A percentile compares a stretch with the other conserved stretches of the same genome.
phyloP scores from a whole-genome alignment of 2,113 vertebrate species.

The Callaeas wilsoni region DNA sequence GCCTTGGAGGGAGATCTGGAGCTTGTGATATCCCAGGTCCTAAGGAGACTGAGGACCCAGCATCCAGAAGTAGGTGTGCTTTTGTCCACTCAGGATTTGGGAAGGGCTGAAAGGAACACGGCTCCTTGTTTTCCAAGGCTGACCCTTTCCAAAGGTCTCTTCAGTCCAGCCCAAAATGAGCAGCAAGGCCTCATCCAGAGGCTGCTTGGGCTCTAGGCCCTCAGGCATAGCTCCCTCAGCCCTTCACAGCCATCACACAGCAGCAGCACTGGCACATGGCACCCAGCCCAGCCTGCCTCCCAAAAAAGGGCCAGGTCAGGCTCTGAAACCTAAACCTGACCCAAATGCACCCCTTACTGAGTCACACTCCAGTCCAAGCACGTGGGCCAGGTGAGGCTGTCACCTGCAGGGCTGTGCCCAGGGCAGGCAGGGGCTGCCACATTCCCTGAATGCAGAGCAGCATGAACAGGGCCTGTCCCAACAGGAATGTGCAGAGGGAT shows the following conservation, averaged over 20 bases:
- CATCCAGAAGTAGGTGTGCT: rapidly evolving
- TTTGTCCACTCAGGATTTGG: rapidly evolving
- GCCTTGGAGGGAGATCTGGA: not conserved
- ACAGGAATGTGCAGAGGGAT: not conserved
- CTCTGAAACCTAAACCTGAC: not conserved
- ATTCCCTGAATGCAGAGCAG: not conserved
- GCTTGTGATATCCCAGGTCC: not conserved
- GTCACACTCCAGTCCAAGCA: not conserved
- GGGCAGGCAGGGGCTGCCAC: not conserved
- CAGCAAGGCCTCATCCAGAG: not conserved
- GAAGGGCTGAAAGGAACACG: not conserved
- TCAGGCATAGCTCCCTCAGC: not conserved
- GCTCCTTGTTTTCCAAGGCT: not conserved
- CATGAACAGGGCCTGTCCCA: not conserved
- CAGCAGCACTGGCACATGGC: rapidly evolving
- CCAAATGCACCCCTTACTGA: too few species aligned
- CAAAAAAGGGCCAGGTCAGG: not conserved
- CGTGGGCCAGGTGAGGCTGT: not conserved
- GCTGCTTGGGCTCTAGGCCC: not conserved
- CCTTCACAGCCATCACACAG: not conserved
- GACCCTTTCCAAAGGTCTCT: not conserved
- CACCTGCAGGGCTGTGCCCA: not conserved
- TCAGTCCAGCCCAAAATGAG: not conserved
- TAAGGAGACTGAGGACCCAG: rapidly evolving
- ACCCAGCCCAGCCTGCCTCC: not conserved